These are phyloP conservation scores for Arrhamphus sclerolepis DNA, from an alignment of 2,797 vertebrate genomes.

Conservation along the genomic window DNA sequence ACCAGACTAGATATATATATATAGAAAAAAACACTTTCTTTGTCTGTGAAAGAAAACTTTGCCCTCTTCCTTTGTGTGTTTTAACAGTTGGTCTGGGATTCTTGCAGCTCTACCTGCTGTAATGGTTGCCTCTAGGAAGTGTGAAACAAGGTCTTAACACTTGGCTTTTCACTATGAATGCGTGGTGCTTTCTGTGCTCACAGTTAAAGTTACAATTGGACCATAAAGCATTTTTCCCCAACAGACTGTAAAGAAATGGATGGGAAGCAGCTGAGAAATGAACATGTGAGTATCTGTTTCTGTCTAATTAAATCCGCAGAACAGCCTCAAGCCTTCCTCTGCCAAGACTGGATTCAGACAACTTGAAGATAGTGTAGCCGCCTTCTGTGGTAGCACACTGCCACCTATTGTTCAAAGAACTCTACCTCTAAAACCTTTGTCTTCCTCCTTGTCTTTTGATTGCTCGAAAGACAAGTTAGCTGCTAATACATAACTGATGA, in stretches of 20 bases:
- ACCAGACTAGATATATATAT: too few relatives aligned
- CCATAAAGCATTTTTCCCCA: conserved; percentile 76
- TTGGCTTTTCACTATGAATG: conserved; percentile 75
- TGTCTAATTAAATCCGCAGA: conserved; percentile 87
- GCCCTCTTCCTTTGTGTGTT: conserved; percentile 63
- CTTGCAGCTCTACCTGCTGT: conserved; percentile 78
- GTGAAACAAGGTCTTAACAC: conserved; percentile 80
- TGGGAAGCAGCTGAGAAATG: conserved; percentile 84
- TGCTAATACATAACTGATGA: conserved; percentile 76
- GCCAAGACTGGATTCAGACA: conserved; percentile 71
- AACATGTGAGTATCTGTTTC: conserved; percentile 87
- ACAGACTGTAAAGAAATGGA: conserved; percentile 81
- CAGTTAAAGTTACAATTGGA: conserved; percentile 82
- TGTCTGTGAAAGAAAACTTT: conserved; percentile 49
- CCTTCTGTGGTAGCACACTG: conserved; percentile 82
- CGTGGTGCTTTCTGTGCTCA: conserved; percentile 72
- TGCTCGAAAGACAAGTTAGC: conserved; percentile 75
- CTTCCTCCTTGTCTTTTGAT: conserved; percentile 58
- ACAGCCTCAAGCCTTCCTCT: conserved; percentile 79
- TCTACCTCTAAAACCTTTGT: conserved; percentile 58
- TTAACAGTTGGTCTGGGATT: conserved; percentile 73
- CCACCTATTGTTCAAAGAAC: conserved; percentile 81
- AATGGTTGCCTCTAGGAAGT: conserved; percentile 77
- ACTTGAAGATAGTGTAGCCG: conserved; percentile 42
- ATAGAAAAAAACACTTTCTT: conserved; percentile 56